Evolutionary conservation across 2,888 invertebrate genomes (phyloP).

Genomic region (Trissoscelio sp.): DNA sequence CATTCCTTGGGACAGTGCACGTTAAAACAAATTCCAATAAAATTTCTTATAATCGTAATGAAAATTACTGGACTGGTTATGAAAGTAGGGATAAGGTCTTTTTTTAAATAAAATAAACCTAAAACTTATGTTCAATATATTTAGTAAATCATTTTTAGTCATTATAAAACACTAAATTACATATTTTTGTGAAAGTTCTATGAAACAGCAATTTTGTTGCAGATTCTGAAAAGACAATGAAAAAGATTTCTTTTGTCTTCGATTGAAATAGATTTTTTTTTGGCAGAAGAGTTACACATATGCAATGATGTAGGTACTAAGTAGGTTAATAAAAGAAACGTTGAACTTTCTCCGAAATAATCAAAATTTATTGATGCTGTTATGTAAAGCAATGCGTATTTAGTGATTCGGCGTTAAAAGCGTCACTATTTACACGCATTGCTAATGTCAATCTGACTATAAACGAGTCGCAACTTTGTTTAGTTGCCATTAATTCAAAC

Average conservation of each 20-base stretch:
- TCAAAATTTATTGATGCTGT: slow-evolving; percentile 18
- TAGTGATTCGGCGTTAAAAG: slow-evolving; percentile 8
- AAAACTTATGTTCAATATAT: too few relatives aligned
- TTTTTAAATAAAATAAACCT: too few relatives aligned
- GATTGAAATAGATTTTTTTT: not conserved
- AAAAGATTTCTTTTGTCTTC: too few relatives aligned
- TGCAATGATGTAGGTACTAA: slow-evolving; percentile 19
- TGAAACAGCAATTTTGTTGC: too few relatives aligned
- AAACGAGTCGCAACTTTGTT: slow-evolving; percentile 10
- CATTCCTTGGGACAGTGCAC: not conserved
- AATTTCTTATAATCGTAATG: not conserved
- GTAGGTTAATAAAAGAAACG: slow-evolving; percentile 23
- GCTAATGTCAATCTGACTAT: slow-evolving; percentile 4
- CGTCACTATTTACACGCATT: not conserved
- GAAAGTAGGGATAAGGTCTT: not conserved
- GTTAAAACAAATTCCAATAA: too few relatives aligned
- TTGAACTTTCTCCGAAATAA: slow-evolving; percentile 35
- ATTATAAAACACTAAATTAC: too few relatives aligned
- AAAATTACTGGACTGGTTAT: not conserved
- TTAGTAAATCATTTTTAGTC: too few relatives aligned
- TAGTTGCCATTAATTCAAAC: slow-evolving; percentile 3
- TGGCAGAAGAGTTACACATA: slow-evolving; percentile 10
- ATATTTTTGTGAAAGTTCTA: too few relatives aligned
- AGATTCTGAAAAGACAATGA: too few relatives aligned
- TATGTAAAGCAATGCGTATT: slow-evolving; percentile 26